These are phyloP conservation scores for Microtus ochrogaster DNA, from an alignment of 2,113 vertebrate species.

Conservation along the genomic window DNA sequence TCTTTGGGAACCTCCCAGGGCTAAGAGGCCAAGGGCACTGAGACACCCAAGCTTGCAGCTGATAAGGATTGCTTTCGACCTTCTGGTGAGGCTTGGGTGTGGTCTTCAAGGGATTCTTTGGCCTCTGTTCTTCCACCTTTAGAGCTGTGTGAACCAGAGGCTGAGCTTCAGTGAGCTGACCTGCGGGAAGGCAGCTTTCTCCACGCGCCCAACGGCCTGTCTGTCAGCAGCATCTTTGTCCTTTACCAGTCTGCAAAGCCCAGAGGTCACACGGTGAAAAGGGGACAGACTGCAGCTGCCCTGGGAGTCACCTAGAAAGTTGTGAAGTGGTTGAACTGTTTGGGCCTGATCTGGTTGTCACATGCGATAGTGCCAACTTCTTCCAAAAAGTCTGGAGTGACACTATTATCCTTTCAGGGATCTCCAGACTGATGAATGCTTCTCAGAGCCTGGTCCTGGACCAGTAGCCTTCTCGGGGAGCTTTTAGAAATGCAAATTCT, in stretches of 20 bases:
- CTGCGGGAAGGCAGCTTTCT: conserved; percentile 6
- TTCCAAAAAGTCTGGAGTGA: background rate
- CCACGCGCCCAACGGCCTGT: background rate
- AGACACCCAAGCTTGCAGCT: background rate
- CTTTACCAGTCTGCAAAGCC: background rate
- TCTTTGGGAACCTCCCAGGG: background rate
- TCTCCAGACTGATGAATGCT: background rate
- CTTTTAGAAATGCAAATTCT: conserved; percentile 34
- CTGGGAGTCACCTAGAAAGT: background rate
- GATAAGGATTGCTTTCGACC: background rate
- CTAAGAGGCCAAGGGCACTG: background rate
- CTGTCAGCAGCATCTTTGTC: background rate
- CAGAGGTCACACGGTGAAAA: background rate
- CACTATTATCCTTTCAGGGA: background rate
- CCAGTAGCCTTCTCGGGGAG: background rate
- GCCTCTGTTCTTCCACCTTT: background rate
- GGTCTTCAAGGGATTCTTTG: background rate
- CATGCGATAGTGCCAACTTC: background rate
- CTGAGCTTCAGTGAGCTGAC: conserved; percentile 31
- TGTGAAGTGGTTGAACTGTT: background rate
- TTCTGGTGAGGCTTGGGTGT: background rate
- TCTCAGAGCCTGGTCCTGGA: background rate
- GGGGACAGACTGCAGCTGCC: background rate
- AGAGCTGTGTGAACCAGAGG: background rate
- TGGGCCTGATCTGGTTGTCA: background rate